phyloP scores from a whole-genome alignment of 2,797 vertebrate genomes.

The Xiphophorus birchmanni region DNA sequence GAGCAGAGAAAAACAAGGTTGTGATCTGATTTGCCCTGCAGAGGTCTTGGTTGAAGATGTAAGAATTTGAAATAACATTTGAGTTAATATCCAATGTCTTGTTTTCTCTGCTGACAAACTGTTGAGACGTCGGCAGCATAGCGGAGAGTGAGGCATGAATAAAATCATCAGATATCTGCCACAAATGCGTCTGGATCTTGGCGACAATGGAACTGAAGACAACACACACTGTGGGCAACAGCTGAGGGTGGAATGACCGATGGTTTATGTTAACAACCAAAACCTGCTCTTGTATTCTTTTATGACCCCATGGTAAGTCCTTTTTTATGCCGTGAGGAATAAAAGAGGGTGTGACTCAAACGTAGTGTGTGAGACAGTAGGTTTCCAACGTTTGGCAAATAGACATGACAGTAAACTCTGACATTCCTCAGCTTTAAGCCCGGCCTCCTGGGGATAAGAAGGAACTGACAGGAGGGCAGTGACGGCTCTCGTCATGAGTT shows the following conservation, averaged over 20 bases:
- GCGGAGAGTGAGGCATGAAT: no score
- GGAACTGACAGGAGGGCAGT: slow-evolving; percentile 22
- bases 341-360: not conserved
- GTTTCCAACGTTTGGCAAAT: not conserved
- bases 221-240: no score
- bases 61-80: no score
- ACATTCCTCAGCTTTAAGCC: slow-evolving; percentile 35
- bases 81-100: no score
- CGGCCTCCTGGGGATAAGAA: slow-evolving; percentile 34
- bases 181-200: not conserved
- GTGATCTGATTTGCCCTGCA: no score
- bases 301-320: not conserved
- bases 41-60: no score
- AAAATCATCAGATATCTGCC: not conserved
- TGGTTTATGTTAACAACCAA: not conserved
- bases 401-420: not conserved
- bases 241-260: not conserved
- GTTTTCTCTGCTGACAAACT: no score
- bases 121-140: no score
- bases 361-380: not conserved
- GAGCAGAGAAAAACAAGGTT: no score
- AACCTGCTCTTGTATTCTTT: not conserved
- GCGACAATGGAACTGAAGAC: no score
- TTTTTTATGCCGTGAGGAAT: not conserved
- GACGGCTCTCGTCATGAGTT: not conserved